Evolutionary conservation across 2,888 invertebrate genomes (phyloP), one percentile per base, ranked within the genome.

Genomic region (Drosophila yooni): DNA sequence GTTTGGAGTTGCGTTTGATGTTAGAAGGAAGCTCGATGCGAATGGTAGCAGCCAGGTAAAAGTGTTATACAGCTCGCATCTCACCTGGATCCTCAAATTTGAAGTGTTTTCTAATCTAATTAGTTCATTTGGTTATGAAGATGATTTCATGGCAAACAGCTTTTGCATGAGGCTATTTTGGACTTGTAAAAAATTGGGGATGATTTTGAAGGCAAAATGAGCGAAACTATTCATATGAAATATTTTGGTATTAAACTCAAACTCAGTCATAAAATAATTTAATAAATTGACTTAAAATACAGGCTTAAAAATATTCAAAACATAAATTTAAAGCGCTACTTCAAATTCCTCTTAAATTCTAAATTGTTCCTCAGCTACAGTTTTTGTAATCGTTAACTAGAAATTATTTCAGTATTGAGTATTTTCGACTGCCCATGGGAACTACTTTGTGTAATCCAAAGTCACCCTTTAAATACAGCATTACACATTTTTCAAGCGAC

Each of bases 1-100:
- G 53, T 57, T 78, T 59, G 64, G 71, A 70, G 56, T 79, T 60
- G 61, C 25, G 73, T 70, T 79, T 79, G 77, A 79, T 79, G 70
- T 77, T 65, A 76, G 85, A 76, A 46, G 31, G 11, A 29, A 46
- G 48, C 29, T 31, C 34, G 59, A n/a, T 18, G 10, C 29, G 51
- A 64, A 46, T 60, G 31, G 21, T 64, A 46, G 79, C 48, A 31
- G 43, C 43, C 66, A 40, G 27, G 2, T 43, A 71, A 63, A 71
- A 69, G 33, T 80, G 70, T 80, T 77, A 88, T 81, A 81, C 76
- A 50, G 43, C 21, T 31, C 56, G 43, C 51, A 61, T 40, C 54
- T 53, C 59, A 71, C 64, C 69, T 61, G 61, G 10, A 50, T 57
- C 6, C 60, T 58, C 65, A 50, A 54, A 66, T 71, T 43, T 40